Conservation (phyloP, 1,140 invertebrate species). For the Drosophila eugracilis region DNA sequence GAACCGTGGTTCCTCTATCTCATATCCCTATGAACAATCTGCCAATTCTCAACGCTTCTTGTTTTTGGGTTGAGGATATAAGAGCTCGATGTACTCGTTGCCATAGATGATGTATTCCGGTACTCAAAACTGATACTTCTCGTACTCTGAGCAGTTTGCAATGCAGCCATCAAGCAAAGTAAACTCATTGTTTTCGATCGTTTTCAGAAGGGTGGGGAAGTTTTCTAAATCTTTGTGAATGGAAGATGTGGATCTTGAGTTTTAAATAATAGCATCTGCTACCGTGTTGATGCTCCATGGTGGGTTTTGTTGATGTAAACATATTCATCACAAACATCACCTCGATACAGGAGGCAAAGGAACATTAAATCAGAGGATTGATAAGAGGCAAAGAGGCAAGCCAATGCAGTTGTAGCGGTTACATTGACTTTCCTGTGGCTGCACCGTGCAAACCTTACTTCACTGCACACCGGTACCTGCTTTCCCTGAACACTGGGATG, state of each 20-base stretch:
- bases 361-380: slow-evolving; percentile 20
- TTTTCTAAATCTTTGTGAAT: too few relatives aligned
- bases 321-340: slow-evolving; percentile 70
- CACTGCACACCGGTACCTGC: slow-evolving; percentile 58
- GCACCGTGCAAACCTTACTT: slow-evolving; percentile 69
- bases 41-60: slow-evolving; percentile 15
- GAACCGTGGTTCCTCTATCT: slow-evolving; percentile 13
- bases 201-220: slow-evolving; percentile 49
- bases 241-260: too few relatives aligned
- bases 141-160: slow-evolving; percentile 33
- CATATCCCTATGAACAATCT: slow-evolving; percentile 36
- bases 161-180: slow-evolving; percentile 67
- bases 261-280: too few relatives aligned
- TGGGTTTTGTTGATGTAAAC: slow-evolving; percentile 75
- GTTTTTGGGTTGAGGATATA: slow-evolving; percentile 32
- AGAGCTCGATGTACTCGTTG: slow-evolving; percentile 19
- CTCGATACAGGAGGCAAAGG: slow-evolving; percentile 10
- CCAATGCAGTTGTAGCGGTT: slow-evolving; percentile 34
- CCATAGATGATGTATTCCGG: slow-evolving; percentile 3
- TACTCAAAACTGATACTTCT: slow-evolving; percentile 9
- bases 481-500: slow-evolving; percentile 5
- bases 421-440: slow-evolving; percentile 46
- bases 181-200: slow-evolving; percentile 80
- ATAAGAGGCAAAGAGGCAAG: slow-evolving; percentile 14
- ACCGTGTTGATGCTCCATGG: slow-evolving; percentile 68